Percentiles rank a stretch among this genome's conserved stretches.
phyloP scores from a whole-genome alignment of 1,140 invertebrate species.

The Liolophura sinensis region DNA sequence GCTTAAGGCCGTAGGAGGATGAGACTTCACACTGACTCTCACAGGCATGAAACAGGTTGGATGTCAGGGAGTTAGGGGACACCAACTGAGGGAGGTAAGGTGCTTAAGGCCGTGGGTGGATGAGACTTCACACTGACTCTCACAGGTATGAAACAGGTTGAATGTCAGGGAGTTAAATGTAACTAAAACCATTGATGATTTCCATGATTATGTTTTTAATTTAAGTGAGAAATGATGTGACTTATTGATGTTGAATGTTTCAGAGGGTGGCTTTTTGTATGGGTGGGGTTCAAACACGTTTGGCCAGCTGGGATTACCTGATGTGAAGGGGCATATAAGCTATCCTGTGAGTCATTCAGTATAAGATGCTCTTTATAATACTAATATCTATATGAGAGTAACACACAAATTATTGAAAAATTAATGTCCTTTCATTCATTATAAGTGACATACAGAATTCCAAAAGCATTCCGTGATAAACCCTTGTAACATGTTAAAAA shows the following conservation, averaged over 20 bases:
- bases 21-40: slow-evolving; percentile 52
- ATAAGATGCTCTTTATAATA: too few relatives aligned
- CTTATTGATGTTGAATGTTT: neutral
- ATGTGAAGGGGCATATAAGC: slow-evolving; percentile 13
- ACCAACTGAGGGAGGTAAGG: slow-evolving; percentile 3
- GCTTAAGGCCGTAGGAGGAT: slow-evolving; percentile 43
- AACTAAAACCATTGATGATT: slow-evolving; percentile 7
- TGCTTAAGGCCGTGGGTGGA: slow-evolving; percentile 42
- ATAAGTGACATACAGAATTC: neutral
- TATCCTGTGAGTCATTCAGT: neutral
- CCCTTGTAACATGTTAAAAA: too few relatives aligned
- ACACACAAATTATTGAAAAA: too few relatives aligned
- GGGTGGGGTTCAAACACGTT: slow-evolving; percentile 48
- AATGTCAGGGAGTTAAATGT: too few relatives aligned
- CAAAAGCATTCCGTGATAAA: neutral
- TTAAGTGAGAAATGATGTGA: too few relatives aligned
- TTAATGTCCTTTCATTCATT: slow-evolving; percentile 3
- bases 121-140: slow-evolving; percentile 51
- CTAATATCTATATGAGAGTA: too few relatives aligned
- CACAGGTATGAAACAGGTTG: slow-evolving; percentile 32
- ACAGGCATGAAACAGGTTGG: slow-evolving; percentile 25
- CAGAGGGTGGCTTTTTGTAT: slow-evolving; percentile 23
- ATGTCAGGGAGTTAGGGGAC: too few relatives aligned
- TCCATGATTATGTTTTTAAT: neutral
- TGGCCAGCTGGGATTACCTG: slow-evolving; percentile 47